These are phyloP conservation scores for Carassius gibelio DNA, from an alignment of 2,113 vertebrate species.

Conservation along the genomic window DNA sequence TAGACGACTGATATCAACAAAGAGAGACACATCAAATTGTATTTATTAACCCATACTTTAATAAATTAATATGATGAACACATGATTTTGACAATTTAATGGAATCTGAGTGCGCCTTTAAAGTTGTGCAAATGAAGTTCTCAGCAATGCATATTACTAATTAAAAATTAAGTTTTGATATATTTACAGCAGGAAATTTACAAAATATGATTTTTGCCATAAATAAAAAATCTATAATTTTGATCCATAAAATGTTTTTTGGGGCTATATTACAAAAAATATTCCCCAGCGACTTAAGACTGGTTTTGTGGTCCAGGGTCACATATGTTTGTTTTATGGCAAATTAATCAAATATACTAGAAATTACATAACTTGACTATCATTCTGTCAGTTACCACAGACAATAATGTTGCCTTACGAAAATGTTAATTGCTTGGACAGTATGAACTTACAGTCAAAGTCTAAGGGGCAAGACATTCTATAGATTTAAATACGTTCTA, in stretches of 20 bases:
- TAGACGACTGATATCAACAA: constrained; percentile 74
- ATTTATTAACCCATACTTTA: background rate
- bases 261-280: too few relatives aligned
- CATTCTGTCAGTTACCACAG: background rate
- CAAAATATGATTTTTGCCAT: too few relatives aligned
- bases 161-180: too few relatives aligned
- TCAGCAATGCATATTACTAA: too few relatives aligned
- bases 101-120: too few relatives aligned
- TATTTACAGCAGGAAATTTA: too few relatives aligned
- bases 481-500: background rate
- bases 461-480: background rate
- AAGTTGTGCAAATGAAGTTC: too few relatives aligned
- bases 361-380: background rate
- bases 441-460: background rate
- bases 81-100: too few relatives aligned
- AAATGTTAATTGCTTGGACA: background rate
- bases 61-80: background rate
- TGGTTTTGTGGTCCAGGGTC: too few relatives aligned
- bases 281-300: too few relatives aligned
- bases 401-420: background rate
- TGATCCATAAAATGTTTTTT: too few relatives aligned
- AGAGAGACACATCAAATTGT: background rate
- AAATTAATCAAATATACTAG: background rate
- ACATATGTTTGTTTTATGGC: background rate
- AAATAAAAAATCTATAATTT: too few relatives aligned